phyloP scores from a whole-genome alignment of 2,797 vertebrate genomes.

The Cuniculus paca region DNA sequence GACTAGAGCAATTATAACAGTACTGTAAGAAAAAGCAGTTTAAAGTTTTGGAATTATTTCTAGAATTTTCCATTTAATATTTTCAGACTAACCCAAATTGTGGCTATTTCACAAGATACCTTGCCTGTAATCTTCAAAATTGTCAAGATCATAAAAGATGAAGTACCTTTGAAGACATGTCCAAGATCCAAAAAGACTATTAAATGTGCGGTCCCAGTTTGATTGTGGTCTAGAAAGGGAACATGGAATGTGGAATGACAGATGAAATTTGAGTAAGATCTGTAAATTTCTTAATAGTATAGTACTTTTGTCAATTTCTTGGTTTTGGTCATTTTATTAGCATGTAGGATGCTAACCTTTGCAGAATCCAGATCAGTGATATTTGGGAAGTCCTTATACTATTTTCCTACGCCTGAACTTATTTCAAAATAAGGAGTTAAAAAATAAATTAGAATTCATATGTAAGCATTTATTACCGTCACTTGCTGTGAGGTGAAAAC shows the following conservation, averaged over 20 bases:
- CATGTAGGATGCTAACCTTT: background rate
- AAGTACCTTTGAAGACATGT: background rate
- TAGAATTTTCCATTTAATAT: background rate
- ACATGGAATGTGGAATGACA: background rate
- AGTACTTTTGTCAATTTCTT: background rate
- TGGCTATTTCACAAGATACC: background rate
- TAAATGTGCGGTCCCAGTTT: background rate
- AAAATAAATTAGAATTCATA: background rate
- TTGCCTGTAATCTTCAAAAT: background rate
- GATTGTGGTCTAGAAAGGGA: background rate
- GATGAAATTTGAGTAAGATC: background rate
- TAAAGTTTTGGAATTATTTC: background rate
- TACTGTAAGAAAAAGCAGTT: background rate
- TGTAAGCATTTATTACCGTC: background rate
- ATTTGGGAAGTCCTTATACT: background rate
- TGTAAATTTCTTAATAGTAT: background rate
- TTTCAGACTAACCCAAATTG: background rate
- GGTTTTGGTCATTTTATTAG: constrained; percentile 1
- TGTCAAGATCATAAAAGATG: background rate
- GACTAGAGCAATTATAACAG: background rate
- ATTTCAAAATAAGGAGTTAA: background rate
- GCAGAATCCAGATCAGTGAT: background rate
- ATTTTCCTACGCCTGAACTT: background rate
- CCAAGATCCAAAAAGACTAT: background rate
- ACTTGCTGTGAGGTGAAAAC: background rate